Evolutionary conservation across 2,113 vertebrate species (phyloP), one percentile per base, ranked within the genome.

Genomic region (Nannospalax galili): DNA sequence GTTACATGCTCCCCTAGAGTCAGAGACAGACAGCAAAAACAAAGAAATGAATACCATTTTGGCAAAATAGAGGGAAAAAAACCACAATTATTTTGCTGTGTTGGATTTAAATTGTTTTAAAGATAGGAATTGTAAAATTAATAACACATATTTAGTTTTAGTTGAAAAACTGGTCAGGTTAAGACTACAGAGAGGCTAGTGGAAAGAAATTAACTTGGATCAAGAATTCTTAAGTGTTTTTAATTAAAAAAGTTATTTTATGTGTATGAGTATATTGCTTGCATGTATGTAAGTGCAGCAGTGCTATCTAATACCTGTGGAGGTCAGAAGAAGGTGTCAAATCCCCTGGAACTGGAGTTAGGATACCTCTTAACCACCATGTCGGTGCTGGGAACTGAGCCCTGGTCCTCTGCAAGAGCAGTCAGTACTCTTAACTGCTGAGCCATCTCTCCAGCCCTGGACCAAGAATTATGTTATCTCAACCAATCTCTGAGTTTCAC

Each of bases 1-100:
- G 98, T 99, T 95, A 99, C 99, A 0, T 99, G 99, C 96, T 99
- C 99, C 77, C 99, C 99, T 99, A 95, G 70, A 92, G 94, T 9
- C 85, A 95, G 80, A 95, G 65, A 92, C 64, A 95, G 65, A 97
- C 35, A 95, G 48, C 15, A 95, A 40, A 96, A 91, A n/a, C 0
- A 93, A 95, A 91, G 5, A 74, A 75, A 73, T 84, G 70, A 94
- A 15, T 93, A 84, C 52, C 32, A 7, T 32, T 94, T 85, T 77
- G 96, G 56, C 69, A 73, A 73, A 96, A 56, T 0, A 87, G 26
- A 6, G n/a, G n/a, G 40, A 86, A 97, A 80, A 86, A 97, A 97
- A 96, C 26, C 73, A 85, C 1, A 16, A 24, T 10, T 93, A 58
- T 0, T 7, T 79, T 93, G 58, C 64, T 52, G 12, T n/a, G 6